phyloP scores from a whole-genome alignment of 2,113 vertebrate genomes.

The Polyodon spathula region DNA sequence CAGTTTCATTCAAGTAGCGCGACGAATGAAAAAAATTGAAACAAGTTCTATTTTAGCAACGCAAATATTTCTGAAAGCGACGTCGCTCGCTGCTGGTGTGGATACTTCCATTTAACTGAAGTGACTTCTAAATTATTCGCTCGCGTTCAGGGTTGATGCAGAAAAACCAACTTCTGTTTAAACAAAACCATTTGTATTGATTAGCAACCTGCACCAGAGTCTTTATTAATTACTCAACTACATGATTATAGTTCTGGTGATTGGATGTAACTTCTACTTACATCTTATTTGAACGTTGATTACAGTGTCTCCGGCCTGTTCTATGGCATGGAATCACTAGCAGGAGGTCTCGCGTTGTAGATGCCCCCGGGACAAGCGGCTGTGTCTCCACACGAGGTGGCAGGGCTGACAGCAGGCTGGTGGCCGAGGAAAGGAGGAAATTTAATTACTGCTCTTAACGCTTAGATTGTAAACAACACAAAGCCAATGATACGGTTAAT shows the following conservation, averaged over 20 bases:
- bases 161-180: no score
- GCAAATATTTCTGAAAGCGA: no score
- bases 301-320: neutral
- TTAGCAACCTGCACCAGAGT: no score
- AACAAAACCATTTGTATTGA: no score
- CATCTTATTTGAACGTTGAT: neutral
- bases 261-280: neutral
- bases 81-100: no score
- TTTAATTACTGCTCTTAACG: conserved; percentile 60
- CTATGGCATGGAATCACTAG: conserved; percentile 17
- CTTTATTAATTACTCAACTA: neutral
- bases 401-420: conserved; percentile 51
- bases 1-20: no score
- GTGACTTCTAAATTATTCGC: no score
- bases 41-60: no score
- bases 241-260: neutral
- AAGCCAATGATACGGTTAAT: conserved; percentile 71
- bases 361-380: conserved; percentile 36
- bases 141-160: no score
- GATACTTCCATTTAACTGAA: no score
- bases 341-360: conserved; percentile 24
- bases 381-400: conserved; percentile 33
- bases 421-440: conserved; percentile 56
- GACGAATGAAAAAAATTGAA: no score
- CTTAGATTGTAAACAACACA: conserved; percentile 65